Base-by-base conservation (phyloP, 2,113 vertebrate genomes). In the Melanerpes formicivorus region DNA sequence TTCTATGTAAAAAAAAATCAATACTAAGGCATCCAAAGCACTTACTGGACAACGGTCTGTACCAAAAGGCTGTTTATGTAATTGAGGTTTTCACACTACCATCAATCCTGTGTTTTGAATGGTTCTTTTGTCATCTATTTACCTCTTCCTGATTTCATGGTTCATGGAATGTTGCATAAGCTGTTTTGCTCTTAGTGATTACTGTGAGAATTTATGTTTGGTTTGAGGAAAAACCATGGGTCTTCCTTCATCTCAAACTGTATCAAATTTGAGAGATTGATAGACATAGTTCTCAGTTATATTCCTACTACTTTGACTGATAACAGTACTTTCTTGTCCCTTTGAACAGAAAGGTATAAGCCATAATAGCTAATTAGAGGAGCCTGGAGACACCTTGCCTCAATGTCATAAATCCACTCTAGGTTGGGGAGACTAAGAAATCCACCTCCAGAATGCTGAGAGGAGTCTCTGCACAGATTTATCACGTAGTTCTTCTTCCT, bases 401-500 rank as follows among this genome's bases (percentile, higher is more conserved):
- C 3, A 1, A 2, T 14, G 17, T 8, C 64, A 32, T n/a, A 42
- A n/a, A 64, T 60, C 42, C 72, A 14, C 34, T 78, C 26, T 48
- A 13, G 30, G 14, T 19, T 48, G 37, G 30, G 16, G 30, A 4
- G 4, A 29, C 37, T 22, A 9, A 91, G 37, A 73, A 71, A 60
- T 59, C 54, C 42, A 46, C 19, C 42, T 23, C 29, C n/a, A 60
- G 56, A 29, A 21, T 13, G 7, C 1, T 30, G 46, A 40, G 22
- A 9, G 13, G 0, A 0, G 55, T 3, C 8, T 80, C 23, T 37
- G 8, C 25, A n/a, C 23, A 42, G 27, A 18, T 84, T 67, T 42
- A 37, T 65, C 32, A 8, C 22, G 29, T 82, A 25, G 13, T 56
- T 32, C 40, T 87, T 87, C 55, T 27, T 37, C 62, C 12, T 32